Percentiles rank a stretch among this genome's conserved stretches.
Conservation (phyloP, 2,113 vertebrate species). For the Cettia cetti region DNA sequence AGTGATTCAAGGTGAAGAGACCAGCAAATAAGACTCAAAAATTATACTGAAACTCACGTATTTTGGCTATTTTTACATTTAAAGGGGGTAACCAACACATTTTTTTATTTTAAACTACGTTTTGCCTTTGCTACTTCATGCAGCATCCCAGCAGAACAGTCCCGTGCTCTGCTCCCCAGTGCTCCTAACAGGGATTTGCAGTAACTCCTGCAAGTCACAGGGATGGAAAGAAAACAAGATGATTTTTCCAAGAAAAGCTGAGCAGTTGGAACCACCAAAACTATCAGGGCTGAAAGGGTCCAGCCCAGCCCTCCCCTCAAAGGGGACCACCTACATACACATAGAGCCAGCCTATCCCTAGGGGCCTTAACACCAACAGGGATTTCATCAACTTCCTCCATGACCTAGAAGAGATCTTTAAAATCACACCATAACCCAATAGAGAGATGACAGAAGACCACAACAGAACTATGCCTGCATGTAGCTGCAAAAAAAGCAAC, state of each 20-base stretch:
- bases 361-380: not conserved
- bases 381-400: not conserved
- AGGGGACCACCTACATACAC: not conserved
- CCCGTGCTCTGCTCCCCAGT: not conserved
- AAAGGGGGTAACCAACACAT: not conserved
- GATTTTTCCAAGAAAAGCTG: not conserved
- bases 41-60: not conserved
- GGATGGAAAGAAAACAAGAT: not conserved
- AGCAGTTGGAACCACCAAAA: not conserved
- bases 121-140: not conserved
- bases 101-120: not conserved
- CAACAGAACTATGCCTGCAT: accelerated
- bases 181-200: not conserved
- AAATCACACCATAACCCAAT: not conserved
- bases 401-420: not conserved
- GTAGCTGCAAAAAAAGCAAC: not conserved
- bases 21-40: not conserved
- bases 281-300: not conserved
- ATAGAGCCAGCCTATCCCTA: not conserved
- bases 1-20: not conserved
- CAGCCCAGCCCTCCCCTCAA: not conserved
- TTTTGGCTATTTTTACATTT: not conserved
- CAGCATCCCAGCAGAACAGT: accelerated
- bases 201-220: accelerated
- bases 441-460: not conserved